A percentile compares a stretch with the other conserved stretches of the same genome.
Conservation (phyloP, 1,140 invertebrate species). For the Belonocnema kinseyi region DNA sequence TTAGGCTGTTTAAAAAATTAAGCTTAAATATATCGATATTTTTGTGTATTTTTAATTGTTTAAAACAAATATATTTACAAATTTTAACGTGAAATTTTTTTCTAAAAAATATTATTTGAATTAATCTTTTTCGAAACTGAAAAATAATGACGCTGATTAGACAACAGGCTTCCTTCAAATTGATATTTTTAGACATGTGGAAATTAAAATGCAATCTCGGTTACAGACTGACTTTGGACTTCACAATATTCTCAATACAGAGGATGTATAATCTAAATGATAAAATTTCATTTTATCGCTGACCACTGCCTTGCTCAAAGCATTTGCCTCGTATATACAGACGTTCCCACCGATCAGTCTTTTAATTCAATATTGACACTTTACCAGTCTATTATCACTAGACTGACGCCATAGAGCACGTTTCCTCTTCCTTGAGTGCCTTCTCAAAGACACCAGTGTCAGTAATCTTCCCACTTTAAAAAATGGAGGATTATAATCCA, state of each 20-base stretch:
- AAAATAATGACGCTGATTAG: no score
- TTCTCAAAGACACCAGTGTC: constrained; percentile 26
- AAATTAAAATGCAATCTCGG: no score
- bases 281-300: constrained; percentile 10
- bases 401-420: constrained; percentile 13
- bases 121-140: no score
- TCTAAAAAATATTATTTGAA: no score
- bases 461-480: neutral
- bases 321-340: constrained; percentile 24
- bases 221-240: no score
- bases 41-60: no score
- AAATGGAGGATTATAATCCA: constrained; percentile 5
- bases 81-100: no score
- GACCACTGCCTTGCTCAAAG: constrained; percentile 4
- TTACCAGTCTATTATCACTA: constrained; percentile 21
- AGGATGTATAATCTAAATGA: constrained; percentile 10
- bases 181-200: no score
- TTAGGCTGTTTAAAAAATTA: no score
- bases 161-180: no score
- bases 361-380: constrained; percentile 30
- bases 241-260: neutral
- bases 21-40: no score
- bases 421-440: neutral
- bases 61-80: no score
- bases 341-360: constrained; percentile 1